Evolutionary conservation across 2,113 vertebrate species (phyloP), one percentile per base, ranked within the genome.

Genomic region (Ameiurus melas): DNA sequence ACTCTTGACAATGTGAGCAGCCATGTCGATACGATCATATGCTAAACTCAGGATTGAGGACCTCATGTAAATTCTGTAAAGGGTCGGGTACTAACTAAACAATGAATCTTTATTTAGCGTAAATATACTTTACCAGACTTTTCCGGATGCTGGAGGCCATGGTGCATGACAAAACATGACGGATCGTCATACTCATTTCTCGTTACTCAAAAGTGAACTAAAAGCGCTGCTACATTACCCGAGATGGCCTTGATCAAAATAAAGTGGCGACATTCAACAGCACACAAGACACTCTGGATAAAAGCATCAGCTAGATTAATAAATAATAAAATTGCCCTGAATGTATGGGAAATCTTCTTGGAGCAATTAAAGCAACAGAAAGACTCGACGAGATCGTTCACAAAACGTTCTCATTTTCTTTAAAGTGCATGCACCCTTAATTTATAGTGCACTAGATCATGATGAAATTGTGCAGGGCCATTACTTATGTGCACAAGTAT

Each of bases 261-360:
- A 70, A 85, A 90, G 64, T 33, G 16, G 30, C 33, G 43, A 30
- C 82, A 62, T 86, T 85, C 43, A 13, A 22, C 73, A 90, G 73
- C 53, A 57, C 85, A 78, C 19, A 55, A 73, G 64, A 85, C 85
- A 83, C 89, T 92, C 68, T 43, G 43, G 83, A 87, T 87, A 85
- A 84, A 89, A 92, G 89, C 91, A 90, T 39, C 87, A 57, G 33
- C 47, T n/a, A 77, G 79, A 91, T 90, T 43, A 89, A 92, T 87
- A 86, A 85, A 89, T 91, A 90, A 89, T 88, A 81, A 77, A 58
- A 86, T 87, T 83, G 68, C 78, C 27, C 25, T 30, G 17, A 62
- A 71, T 51, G 60, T 64, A 84, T 75, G 47, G 85, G 33, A 62
- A 86, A 58, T 87, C 75, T 22, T 68, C 53, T 64, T 75, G 13